These are phyloP conservation scores for Dorcus hopei DNA, from an alignment of 2,888 invertebrate genomes.

Conservation along the genomic window DNA sequence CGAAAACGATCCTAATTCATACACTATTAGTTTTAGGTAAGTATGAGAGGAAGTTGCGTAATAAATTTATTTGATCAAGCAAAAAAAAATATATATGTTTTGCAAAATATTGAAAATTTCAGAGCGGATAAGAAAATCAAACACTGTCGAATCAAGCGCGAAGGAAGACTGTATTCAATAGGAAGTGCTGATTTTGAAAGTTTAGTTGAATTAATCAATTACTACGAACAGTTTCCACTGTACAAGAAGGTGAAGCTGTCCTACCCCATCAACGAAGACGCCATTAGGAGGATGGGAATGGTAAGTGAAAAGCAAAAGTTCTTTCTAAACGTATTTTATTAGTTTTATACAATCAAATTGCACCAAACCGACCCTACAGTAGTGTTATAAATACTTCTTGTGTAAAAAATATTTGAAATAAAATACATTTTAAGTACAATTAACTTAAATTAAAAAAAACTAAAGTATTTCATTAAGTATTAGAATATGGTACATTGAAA, in stretches of 20 bases:
- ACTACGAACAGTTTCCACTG: conserved; percentile 86
- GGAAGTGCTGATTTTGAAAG: conserved; percentile 93
- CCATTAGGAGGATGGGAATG: conserved; percentile 60
- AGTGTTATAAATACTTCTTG: too few relatives aligned
- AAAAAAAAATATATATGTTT: background rate
- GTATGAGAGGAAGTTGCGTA: background rate
- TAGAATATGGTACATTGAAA: too few relatives aligned
- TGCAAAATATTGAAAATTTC: conserved; percentile 30
- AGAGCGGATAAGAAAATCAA: conserved; percentile 93
- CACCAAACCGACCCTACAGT: conserved; percentile 37
- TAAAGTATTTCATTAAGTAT: too few relatives aligned
- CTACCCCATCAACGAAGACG: conserved; percentile 77
- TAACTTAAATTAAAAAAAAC: too few relatives aligned
- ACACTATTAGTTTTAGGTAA: conserved; percentile 91
- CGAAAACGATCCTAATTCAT: conserved; percentile 80
- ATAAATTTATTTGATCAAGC: too few relatives aligned
- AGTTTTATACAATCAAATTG: conserved; percentile 33
- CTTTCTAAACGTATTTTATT: conserved; percentile 6
- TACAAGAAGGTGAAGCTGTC: conserved; percentile 88
- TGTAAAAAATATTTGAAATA: too few relatives aligned
- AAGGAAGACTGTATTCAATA: conserved; percentile 86
- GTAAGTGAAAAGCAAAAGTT: conserved; percentile 52
- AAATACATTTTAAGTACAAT: too few relatives aligned
- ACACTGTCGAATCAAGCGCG: conserved; percentile 92
- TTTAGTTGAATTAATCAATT: conserved; percentile 87